These are phyloP conservation scores for Cenopis cana DNA, from an alignment of 2,888 invertebrate species.

Conservation along the genomic window DNA sequence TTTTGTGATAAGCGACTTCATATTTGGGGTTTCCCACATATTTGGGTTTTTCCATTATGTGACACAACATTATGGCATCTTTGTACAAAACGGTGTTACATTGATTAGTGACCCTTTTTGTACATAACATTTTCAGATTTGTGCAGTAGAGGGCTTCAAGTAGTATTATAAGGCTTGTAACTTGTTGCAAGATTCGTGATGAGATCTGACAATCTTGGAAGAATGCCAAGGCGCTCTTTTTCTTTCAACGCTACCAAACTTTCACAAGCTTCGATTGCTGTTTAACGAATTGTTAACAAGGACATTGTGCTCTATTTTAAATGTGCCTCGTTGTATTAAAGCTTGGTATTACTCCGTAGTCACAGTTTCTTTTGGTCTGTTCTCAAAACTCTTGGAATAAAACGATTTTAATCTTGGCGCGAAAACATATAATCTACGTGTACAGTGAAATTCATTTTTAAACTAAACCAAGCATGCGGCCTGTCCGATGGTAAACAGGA, in stretches of 20 bases:
- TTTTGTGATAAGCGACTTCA: no score
- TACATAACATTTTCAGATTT: neutral
- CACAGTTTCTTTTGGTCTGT: constrained; percentile 3
- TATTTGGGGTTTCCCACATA: no score
- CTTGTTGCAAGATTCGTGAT: constrained; percentile 70
- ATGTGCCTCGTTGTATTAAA: constrained; percentile 30
- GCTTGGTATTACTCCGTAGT: constrained; percentile 33
- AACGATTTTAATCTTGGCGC: neutral
- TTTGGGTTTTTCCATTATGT: no score
- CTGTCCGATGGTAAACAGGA: no score
- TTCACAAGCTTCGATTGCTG: constrained; percentile 45
- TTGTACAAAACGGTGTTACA: no score
- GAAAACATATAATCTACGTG: no score
- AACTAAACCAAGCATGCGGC: no score
- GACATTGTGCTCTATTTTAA: constrained; percentile 39
- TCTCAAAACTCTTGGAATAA: neutral
- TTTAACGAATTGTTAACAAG: constrained; percentile 44
- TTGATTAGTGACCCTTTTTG: no score
- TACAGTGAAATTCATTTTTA: neutral
- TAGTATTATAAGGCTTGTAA: constrained; percentile 44
- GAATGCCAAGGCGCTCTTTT: constrained; percentile 61
- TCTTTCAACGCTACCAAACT: constrained; percentile 59
- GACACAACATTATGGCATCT: no score
- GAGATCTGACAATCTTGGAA: constrained; percentile 65
- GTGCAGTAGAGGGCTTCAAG: neutral